Base-by-base conservation (phyloP, 2,888 invertebrate species). In the Pristionchus japonicus region DNA sequence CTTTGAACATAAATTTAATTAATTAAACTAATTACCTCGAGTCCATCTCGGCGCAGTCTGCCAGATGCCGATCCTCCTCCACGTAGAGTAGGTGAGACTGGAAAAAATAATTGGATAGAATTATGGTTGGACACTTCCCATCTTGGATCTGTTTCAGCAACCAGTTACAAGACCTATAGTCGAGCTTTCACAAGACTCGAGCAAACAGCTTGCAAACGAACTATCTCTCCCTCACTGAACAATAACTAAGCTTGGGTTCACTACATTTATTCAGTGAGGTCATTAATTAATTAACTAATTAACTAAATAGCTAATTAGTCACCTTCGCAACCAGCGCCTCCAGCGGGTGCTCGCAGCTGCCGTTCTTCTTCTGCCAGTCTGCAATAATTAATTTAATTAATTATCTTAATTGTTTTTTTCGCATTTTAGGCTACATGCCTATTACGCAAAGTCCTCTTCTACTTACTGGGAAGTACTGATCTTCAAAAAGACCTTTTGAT, bases 41-140 rank as follows among this genome's bases (percentile, higher is more conserved):
- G 88, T 93, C 93, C 91, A 93, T 90, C 31, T 94, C 92, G 61
- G 90, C 88, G 70, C 93, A 93, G 88, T 94, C 94, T 27, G 93
- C 93, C 80, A 94, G 89, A 40, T 89, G 90, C 43, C 90, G 47
- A 70, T 92, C 92, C 74, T 91, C 92, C 86, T 94, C 93, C 89
- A 94, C 83, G 90, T 93, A 94, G 27, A 94, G 88, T 61, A 94
- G 90, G 70, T 94, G 93, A 13, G 91, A 91, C 93, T 94, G 74
- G 1, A 74, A 34, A 17, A 2, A 37, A 20, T 37, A 13, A 61
- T 6, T n/a, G n/a, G n/a, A n/a, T n/a, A n/a, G n/a, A n/a, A n/a
- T n/a, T n/a, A n/a, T n/a, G n/a, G n/a, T n/a, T n/a, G n/a, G n/a
- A n/a, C n/a, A n/a, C n/a, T n/a, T n/a, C n/a, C n/a, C n/a, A n/a